These are phyloP conservation scores for Sebastes variabilis DNA, from an alignment of 2,797 vertebrate genomes.

Conservation along the genomic window DNA sequence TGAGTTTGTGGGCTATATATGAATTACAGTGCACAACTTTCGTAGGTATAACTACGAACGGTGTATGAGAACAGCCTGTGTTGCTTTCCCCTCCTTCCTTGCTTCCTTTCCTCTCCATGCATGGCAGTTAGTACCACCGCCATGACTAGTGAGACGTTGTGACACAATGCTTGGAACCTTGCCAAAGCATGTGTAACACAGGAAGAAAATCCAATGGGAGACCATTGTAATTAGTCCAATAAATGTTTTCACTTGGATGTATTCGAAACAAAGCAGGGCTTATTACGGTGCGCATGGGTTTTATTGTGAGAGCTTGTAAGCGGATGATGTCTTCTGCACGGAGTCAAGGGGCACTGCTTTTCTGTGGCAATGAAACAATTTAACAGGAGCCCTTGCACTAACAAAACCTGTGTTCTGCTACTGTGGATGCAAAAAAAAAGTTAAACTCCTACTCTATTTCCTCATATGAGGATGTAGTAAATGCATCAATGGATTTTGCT, in stretches of 20 bases:
- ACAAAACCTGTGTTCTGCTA: slow-evolving; percentile 55
- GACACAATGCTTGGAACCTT: slow-evolving; percentile 77
- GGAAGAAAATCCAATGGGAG: slow-evolving; percentile 80
- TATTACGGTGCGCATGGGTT: slow-evolving; percentile 74
- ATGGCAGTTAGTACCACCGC: slow-evolving; percentile 24
- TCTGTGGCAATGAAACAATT: slow-evolving; percentile 77
- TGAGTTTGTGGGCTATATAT: too few species aligned
- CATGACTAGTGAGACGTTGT: slow-evolving; percentile 61
- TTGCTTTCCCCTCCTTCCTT: background rate
- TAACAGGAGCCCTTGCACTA: slow-evolving; percentile 68
- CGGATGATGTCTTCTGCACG: slow-evolving; percentile 74
- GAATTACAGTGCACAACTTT: too few species aligned
- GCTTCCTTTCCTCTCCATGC: background rate
- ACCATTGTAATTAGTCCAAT: slow-evolving; percentile 84
- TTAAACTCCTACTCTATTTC: slow-evolving; percentile 35
- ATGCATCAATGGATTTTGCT: slow-evolving; percentile 58
- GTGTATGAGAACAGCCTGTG: too few species aligned
- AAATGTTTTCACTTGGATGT: slow-evolving; percentile 84
- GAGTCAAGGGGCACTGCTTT: slow-evolving; percentile 78
- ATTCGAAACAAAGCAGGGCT: slow-evolving; percentile 83
- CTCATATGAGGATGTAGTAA: slow-evolving; percentile 67
- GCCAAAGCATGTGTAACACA: slow-evolving; percentile 83
- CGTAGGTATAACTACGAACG: too few species aligned
- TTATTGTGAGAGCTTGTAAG: slow-evolving; percentile 79
- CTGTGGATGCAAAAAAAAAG: slow-evolving; percentile 35